phyloP scores from a whole-genome alignment of 2,888 invertebrate genomes.

The Malacosoma neustria region DNA sequence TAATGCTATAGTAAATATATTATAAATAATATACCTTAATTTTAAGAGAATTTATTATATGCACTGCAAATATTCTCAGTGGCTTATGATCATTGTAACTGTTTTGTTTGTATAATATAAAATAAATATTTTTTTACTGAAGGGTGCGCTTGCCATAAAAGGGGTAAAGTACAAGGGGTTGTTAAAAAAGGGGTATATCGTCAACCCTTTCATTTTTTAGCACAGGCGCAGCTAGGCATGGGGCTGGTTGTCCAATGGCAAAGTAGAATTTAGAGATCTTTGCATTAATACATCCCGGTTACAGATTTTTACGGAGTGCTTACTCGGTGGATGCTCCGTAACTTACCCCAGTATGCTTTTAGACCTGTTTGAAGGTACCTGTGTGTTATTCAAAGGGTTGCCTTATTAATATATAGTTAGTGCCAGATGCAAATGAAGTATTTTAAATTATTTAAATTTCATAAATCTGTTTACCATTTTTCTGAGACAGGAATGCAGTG shows the following conservation, averaged over 20 bases:
- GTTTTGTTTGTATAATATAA: too few species aligned
- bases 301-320: conserved; percentile 5
- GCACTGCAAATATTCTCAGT: too few species aligned
- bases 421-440: too few species aligned
- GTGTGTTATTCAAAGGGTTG: conserved; percentile 26
- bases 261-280: conserved; percentile 41
- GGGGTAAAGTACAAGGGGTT: conserved; percentile 30
- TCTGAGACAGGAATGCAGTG: neutral
- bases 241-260: conserved; percentile 58
- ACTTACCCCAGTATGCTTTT: conserved; percentile 38
- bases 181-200: conserved; percentile 55
- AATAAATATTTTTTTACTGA: neutral
- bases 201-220: conserved; percentile 70
- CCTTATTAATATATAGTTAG: neutral
- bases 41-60: too few species aligned
- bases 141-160: conserved; percentile 10
- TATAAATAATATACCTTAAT: too few species aligned
- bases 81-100: too few species aligned
- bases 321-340: conserved; percentile 30
- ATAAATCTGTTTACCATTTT: neutral
- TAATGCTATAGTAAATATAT: too few species aligned
- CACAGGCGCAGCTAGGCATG: conserved; percentile 67
- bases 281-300: conserved; percentile 46
- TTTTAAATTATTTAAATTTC: neutral
- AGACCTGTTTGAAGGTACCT: conserved; percentile 32